phyloP scores from a whole-genome alignment of 35 echinoderm and acorn worm genomes.

The Holothuria glaberrima region DNA sequence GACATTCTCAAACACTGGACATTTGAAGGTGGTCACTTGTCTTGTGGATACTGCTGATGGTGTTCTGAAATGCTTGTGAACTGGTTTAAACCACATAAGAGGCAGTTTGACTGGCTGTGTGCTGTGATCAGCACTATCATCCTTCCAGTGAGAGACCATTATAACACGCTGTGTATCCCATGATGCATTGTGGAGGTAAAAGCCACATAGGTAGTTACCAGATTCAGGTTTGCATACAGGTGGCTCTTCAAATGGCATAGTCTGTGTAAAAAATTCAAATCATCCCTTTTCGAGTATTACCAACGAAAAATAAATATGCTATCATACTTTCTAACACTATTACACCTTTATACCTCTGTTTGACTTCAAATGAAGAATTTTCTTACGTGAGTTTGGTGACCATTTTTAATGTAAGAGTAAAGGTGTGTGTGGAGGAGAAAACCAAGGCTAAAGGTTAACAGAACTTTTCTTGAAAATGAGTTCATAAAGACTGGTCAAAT shows the following conservation, averaged over 20 bases:
- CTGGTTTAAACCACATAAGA: conserved; percentile 80
- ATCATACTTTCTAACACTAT: no score
- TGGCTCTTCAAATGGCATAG: conserved; percentile 43
- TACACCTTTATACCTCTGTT: no score
- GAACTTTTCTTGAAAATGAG: no score
- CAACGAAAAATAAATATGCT: no score
- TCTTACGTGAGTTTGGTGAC: no score
- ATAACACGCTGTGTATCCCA: conserved; percentile 73
- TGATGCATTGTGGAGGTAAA: conserved; percentile 79
- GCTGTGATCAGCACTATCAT: not conserved
- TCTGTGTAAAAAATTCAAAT: not conserved
- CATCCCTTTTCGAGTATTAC: not conserved
- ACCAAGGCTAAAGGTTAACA: no score
- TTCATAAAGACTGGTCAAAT: no score
- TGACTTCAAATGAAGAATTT: no score
- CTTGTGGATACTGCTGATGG: not conserved
- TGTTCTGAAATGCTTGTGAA: conserved; percentile 32
- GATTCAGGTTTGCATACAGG: conserved; percentile 56
- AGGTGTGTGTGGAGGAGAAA: no score
- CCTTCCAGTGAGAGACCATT: conserved; percentile 38
- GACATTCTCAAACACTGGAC: conserved; percentile 25
- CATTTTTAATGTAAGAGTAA: no score
- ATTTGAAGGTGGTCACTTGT: not conserved
- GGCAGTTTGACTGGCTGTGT: conserved; percentile 52
- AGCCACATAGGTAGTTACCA: conserved; percentile 73